Evolutionary conservation across 1,140 invertebrate genomes (phyloP).

Genomic region (Drosophila sp.): DNA sequence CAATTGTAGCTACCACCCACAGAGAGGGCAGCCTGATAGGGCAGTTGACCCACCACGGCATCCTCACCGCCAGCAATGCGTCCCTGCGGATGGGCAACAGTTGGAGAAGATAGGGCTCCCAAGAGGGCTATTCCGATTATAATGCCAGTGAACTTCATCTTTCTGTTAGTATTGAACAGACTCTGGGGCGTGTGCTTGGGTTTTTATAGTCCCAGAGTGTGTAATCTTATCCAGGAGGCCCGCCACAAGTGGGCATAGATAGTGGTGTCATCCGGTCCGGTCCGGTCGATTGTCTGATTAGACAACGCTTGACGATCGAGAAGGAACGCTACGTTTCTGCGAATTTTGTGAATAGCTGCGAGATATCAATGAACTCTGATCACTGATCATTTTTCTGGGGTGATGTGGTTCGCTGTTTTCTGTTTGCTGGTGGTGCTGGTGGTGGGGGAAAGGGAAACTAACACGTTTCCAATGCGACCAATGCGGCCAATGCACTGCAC

Average conservation of each 20-base stretch:
- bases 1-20: slow-evolving; percentile 69
- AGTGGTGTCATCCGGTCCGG: slow-evolving; percentile 40
- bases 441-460: slow-evolving; percentile 4
- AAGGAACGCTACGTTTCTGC: slow-evolving; percentile 25
- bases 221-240: slow-evolving; percentile 5
- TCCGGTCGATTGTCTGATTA: slow-evolving; percentile 45
- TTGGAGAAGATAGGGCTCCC: slow-evolving; percentile 2
- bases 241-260: slow-evolving; percentile 31
- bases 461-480: slow-evolving; percentile 10
- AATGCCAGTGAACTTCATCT: slow-evolving; percentile 44
- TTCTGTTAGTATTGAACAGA: slow-evolving; percentile 13
- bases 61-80: slow-evolving; percentile 68
- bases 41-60: slow-evolving; percentile 65
- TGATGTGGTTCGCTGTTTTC: background rate
- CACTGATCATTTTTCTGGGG: slow-evolving; percentile 7
- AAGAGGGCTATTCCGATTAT: slow-evolving; percentile 42
- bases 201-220: background rate
- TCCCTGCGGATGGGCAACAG: slow-evolving; percentile 30
- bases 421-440: background rate
- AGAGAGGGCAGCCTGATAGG: slow-evolving; percentile 69
- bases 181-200: slow-evolving; percentile 19
- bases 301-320: slow-evolving; percentile 28
- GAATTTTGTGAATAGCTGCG: slow-evolving; percentile 5
- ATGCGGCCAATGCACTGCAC: slow-evolving; percentile 13
- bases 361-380: slow-evolving; percentile 44